phyloP scores from a whole-genome alignment of 2,113 vertebrate species.

The Tichodroma muraria region DNA sequence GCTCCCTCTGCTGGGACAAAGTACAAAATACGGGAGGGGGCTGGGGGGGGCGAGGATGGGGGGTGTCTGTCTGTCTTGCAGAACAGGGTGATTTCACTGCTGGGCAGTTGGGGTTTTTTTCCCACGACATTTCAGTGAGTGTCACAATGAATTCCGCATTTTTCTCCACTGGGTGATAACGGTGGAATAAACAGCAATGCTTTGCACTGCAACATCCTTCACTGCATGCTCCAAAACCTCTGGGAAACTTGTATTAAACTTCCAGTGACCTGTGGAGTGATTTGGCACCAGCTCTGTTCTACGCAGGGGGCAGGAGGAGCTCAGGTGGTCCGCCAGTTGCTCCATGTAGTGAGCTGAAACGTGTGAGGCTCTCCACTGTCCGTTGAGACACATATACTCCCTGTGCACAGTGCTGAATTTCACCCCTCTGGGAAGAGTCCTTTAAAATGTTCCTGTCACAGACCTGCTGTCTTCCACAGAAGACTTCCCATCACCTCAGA shows the following conservation, averaged over 20 bases:
- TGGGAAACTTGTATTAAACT: background rate
- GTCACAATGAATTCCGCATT: background rate
- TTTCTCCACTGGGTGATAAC: background rate
- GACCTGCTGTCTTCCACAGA: background rate
- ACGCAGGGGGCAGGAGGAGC: background rate
- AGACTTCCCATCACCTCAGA: background rate
- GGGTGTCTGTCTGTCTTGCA: background rate
- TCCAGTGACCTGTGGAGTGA: background rate
- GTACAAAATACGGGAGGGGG: background rate
- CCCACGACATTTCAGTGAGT: background rate
- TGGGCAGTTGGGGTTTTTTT: background rate
- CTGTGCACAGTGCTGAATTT: background rate
- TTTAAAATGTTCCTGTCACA: background rate
- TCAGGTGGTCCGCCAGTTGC: background rate
- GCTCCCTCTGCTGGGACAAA: slow-evolving; percentile 69
- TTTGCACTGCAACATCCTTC: background rate
- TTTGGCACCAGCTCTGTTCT: background rate
- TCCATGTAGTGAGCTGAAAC: background rate
- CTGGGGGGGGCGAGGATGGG: too few species aligned
- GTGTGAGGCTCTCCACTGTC: background rate
- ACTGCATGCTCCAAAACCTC: background rate
- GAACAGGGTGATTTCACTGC: background rate
- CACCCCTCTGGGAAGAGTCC: background rate
- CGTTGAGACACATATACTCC: rapidly evolving
- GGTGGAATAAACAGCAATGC: background rate